phyloP scores from a whole-genome alignment of 1,140 invertebrate species.

The Eulimnadia texana region DNA sequence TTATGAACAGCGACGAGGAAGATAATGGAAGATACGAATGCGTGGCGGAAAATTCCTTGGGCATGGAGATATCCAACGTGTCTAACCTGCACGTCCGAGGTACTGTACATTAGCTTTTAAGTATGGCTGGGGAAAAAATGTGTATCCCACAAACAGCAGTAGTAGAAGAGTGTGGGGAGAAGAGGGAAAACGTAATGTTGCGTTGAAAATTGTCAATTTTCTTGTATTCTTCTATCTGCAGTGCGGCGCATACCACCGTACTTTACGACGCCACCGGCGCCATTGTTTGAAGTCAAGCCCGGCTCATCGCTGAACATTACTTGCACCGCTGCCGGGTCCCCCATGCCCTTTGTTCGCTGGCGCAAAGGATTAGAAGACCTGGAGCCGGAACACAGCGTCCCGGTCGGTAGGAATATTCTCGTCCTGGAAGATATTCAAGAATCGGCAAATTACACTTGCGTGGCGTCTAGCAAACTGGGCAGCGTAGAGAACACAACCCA shows the following conservation, averaged over 20 bases:
- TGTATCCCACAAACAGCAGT: neutral
- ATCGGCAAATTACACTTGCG: slow-evolving; percentile 91
- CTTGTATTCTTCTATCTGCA: slow-evolving; percentile 31
- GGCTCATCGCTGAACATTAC: slow-evolving; percentile 81
- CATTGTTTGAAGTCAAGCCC: slow-evolving; percentile 70
- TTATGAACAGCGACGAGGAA: slow-evolving; percentile 70
- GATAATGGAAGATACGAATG: slow-evolving; percentile 89
- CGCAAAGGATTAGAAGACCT: slow-evolving; percentile 66
- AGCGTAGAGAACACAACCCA: slow-evolving; percentile 70
- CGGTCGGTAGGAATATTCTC: slow-evolving; percentile 72
- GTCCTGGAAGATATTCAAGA: slow-evolving; percentile 71
- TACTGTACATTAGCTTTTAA: slow-evolving; percentile 34
- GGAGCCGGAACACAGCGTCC: slow-evolving; percentile 69
- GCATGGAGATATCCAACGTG: slow-evolving; percentile 80
- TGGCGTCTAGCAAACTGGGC: slow-evolving; percentile 84
- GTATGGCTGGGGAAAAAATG: neutral
- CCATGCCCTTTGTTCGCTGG: slow-evolving; percentile 96
- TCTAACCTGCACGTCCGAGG: slow-evolving; percentile 84
- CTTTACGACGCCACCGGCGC: slow-evolving; percentile 78
- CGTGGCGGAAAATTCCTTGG: slow-evolving; percentile 75
- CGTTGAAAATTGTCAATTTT: no score
- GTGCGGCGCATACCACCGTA: slow-evolving; percentile 83
- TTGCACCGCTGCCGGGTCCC: slow-evolving; percentile 90
- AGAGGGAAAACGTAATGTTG: no score
- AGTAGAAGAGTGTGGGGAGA: neutral